A percentile compares a stretch with the other conserved stretches of the same genome.
Conservation (phyloP, 64 coral and sea anemone genomes). For the Montipora cactus region DNA sequence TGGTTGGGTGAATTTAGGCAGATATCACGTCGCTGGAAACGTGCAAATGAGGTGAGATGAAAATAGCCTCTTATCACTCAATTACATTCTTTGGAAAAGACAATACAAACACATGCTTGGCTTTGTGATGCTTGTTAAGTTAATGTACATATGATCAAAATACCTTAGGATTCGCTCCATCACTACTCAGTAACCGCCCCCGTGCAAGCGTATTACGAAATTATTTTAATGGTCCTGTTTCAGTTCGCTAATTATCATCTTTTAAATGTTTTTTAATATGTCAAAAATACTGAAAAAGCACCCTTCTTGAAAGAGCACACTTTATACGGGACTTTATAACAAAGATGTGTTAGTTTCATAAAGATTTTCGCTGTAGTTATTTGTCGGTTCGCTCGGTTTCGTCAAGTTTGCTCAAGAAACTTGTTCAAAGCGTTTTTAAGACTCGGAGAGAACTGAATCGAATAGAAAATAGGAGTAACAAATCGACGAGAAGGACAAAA, state of each 20-base stretch:
- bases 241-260: not conserved
- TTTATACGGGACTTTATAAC: no score
- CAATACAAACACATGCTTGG: constrained; percentile 47
- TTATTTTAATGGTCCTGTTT: not conserved
- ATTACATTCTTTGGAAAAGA: constrained; percentile 31
- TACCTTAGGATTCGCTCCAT: constrained; percentile 36
- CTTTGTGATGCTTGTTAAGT: constrained; percentile 16
- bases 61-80: constrained; percentile 36
- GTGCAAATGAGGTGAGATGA: not conserved
- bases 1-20: not conserved
- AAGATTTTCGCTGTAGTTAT: not conserved
- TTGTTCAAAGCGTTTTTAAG: no score
- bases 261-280: not conserved
- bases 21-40: not conserved
- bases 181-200: constrained; percentile 41
- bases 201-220: not conserved
- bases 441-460: no score
- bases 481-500: no score
- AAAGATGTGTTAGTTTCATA: no score
- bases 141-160: constrained; percentile 34
- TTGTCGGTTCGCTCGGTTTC: not conserved
- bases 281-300: no score
- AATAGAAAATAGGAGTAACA: no score
- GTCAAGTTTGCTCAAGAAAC: no score
- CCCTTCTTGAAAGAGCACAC: no score